phyloP scores from a whole-genome alignment of 2,797 vertebrate species.

The Otus scops region DNA sequence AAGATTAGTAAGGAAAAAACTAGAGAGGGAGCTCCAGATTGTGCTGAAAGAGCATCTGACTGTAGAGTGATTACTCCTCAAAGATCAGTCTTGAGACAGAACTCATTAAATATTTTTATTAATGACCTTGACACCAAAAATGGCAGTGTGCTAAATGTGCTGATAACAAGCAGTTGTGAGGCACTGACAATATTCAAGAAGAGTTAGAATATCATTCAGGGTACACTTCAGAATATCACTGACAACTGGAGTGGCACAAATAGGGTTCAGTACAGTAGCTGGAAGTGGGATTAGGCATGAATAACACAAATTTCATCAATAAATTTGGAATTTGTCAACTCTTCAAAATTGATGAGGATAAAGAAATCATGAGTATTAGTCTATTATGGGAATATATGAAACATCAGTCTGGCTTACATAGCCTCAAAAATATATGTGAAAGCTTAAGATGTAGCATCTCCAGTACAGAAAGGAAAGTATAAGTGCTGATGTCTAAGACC shows the following conservation, averaged over 20 bases:
- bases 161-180: conserved; percentile 6
- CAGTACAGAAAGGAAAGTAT: neutral
- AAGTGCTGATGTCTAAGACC: neutral
- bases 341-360: neutral
- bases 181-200: neutral
- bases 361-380: neutral
- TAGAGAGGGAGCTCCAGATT: neutral
- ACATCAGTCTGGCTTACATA: neutral
- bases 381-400: neutral
- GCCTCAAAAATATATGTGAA: neutral
- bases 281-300: neutral
- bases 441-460: neutral
- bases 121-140: conserved; percentile 11
- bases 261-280: neutral
- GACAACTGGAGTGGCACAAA: neutral
- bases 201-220: neutral
- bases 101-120: conserved; percentile 28
- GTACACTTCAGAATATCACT: neutral
- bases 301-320: neutral
- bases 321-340: neutral
- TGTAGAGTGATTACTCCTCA: neutral
- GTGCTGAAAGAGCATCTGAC: neutral
- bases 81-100: neutral
- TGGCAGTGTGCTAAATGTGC: neutral
- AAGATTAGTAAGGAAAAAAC: neutral